Conservation (phyloP, 2,113 vertebrate species). For the Cyrtonyx montezumae region DNA sequence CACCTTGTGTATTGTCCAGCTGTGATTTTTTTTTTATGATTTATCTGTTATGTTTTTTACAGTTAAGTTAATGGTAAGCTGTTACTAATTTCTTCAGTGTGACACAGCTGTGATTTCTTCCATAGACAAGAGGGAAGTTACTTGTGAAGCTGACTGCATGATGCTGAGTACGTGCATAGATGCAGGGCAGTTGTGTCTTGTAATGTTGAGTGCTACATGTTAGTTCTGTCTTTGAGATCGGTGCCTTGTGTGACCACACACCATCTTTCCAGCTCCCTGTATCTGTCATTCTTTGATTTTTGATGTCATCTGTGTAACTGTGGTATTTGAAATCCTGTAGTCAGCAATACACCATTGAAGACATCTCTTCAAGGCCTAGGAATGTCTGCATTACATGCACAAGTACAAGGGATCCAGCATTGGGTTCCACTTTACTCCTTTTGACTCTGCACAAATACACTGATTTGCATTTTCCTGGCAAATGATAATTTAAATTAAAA, state of each 20-base stretch:
- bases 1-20: background rate
- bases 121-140: background rate
- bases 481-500: background rate
- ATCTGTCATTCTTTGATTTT: background rate
- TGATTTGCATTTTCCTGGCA: background rate
- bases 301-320: background rate
- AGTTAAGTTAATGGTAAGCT: background rate
- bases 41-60: background rate
- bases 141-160: background rate
- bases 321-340: background rate
- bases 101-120: background rate
- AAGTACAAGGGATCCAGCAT: background rate
- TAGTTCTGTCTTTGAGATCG: background rate
- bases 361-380: background rate
- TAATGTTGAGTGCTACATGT: background rate
- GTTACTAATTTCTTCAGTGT: background rate
- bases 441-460: background rate
- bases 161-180: background rate
- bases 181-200: background rate
- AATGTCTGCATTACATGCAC: fast-evolving
- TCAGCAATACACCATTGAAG: background rate
- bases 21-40: background rate
- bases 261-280: background rate
- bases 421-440: background rate
- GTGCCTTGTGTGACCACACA: background rate